Evolutionary conservation across 2,888 invertebrate genomes (phyloP).

Genomic region (Spialia ferax): DNA sequence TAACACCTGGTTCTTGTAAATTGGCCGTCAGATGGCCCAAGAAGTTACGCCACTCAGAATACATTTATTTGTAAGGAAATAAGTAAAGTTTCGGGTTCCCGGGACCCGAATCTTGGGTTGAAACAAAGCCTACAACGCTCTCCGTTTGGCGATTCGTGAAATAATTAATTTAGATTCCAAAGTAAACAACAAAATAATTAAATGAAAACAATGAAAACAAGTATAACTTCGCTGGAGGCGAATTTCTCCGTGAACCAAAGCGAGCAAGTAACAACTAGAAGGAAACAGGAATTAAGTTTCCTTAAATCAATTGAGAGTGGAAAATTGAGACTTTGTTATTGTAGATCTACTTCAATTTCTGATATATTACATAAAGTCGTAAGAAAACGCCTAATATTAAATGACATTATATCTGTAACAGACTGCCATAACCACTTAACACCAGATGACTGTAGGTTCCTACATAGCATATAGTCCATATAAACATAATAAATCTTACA

Average conservation of each 20-base stretch:
- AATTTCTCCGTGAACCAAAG: constrained; percentile 11
- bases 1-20: no score
- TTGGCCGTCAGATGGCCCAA: no score
- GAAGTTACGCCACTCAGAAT: no score
- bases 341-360: no score
- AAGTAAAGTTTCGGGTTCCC: not conserved
- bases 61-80: no score
- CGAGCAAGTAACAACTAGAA: constrained; percentile 22
- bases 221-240: constrained; percentile 11
- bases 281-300: constrained; percentile 5
- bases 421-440: not conserved
- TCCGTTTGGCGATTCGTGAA: constrained; percentile 4
- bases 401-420: no score
- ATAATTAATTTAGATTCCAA: constrained; percentile 28
- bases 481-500: no score
- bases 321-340: not conserved
- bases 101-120: not conserved
- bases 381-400: no score
- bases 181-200: constrained; percentile 25
- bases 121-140: constrained; percentile 15
- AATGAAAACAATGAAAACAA: constrained; percentile 37
- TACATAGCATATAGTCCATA: no score
- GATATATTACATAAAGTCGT: no score
- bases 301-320: not conserved
- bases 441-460: no score